Evolutionary conservation across 2,888 invertebrate species (phyloP).

Genomic region (Lepidocyrtoides sp.): DNA sequence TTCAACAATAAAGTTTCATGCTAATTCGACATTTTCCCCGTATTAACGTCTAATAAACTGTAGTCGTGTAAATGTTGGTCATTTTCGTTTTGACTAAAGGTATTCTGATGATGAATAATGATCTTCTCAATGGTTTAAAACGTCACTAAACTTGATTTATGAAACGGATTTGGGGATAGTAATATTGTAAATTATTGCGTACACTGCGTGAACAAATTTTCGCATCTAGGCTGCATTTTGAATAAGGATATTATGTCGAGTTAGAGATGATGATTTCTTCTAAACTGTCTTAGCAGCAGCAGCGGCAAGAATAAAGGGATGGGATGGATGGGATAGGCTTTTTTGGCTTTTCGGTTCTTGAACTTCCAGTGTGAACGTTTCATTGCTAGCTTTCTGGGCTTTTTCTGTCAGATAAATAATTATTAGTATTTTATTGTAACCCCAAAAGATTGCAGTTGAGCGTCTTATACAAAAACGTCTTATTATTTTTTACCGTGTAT

Average conservation of each 20-base stretch:
- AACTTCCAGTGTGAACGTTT: conserved; percentile 53
- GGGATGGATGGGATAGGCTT: too few relatives aligned
- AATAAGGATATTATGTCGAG: conserved; percentile 26
- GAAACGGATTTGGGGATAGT: conserved; percentile 52
- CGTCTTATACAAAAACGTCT: background rate
- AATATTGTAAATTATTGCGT: conserved; percentile 69
- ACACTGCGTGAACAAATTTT: conserved; percentile 38
- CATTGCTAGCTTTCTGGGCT: background rate
- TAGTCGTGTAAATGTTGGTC: conserved; percentile 27
- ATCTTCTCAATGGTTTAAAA: conserved; percentile 34
- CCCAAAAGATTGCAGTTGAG: background rate
- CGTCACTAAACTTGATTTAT: conserved; percentile 70
- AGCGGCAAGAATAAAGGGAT: background rate
- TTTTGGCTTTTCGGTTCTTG: conserved; percentile 51
- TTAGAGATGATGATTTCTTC: conserved; percentile 1
- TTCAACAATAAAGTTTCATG: conserved; percentile 8
- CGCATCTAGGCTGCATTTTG: background rate
- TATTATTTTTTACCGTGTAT: background rate
- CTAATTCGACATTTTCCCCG: conserved; percentile 64
- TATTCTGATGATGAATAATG: conserved; percentile 60
- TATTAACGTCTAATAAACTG: conserved; percentile 37
- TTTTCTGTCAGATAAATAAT: conserved; percentile 12
- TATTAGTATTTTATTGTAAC: background rate
- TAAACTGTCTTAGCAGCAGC: background rate
- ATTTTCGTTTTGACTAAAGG: conserved; percentile 11